Percentiles rank a stretch among this genome's conserved stretches.
Conservation (phyloP, 2,113 vertebrate species). For the Tylochromis polylepis region DNA sequence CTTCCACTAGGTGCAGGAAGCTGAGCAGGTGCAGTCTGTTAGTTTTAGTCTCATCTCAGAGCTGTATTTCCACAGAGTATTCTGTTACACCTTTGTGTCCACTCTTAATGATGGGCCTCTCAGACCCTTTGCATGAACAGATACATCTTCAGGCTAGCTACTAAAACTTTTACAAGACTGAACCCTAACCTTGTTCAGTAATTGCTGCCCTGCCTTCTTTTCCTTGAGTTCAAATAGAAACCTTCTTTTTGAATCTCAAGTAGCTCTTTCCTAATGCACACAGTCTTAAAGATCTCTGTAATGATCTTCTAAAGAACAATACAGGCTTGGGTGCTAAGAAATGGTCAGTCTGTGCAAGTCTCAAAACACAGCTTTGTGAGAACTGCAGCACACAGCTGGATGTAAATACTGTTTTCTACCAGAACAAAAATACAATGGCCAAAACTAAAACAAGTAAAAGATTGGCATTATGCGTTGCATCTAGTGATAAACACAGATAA, state of each 20-base stretch:
- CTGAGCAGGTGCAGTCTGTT: constrained; percentile 51
- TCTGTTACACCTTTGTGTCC: constrained; percentile 58
- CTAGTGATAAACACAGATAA: background rate
- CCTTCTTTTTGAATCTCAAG: constrained; percentile 28
- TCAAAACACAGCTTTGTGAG: background rate
- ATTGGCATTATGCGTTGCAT: background rate
- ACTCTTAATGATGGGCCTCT: constrained; percentile 42
- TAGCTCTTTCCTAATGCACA: constrained; percentile 9
- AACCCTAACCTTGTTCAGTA: constrained; percentile 10
- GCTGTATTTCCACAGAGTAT: background rate
- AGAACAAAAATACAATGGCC: background rate
- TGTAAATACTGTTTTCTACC: background rate
- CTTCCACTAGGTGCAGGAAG: background rate
- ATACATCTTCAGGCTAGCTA: background rate
- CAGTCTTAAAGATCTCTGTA: constrained; percentile 18
- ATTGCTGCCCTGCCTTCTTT: constrained; percentile 1
- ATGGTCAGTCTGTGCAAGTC: constrained; percentile 22
- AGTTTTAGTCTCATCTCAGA: background rate
- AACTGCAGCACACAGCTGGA: background rate
- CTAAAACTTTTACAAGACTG: constrained; percentile 12
- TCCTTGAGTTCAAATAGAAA: constrained; percentile 1
- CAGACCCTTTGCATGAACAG: constrained; percentile 9
- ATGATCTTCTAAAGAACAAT: constrained; percentile 28
- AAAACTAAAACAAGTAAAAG: background rate
- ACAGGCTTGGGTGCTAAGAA: background rate